phyloP scores from a whole-genome alignment of 2,113 vertebrate species.

The Neotragus pygmaeus region DNA sequence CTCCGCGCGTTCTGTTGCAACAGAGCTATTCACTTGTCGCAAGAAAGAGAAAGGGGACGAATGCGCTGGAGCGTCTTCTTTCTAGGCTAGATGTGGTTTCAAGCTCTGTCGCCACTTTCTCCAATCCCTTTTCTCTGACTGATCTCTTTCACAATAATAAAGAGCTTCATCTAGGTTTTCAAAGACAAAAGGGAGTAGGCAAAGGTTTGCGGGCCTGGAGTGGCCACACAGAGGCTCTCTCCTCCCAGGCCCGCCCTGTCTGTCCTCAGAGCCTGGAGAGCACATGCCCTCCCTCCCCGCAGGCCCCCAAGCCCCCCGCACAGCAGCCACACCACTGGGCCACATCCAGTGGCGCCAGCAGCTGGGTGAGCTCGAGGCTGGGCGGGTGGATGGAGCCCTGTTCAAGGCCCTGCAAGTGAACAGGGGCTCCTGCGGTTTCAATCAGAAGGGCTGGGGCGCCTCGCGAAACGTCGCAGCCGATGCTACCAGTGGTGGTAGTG shows the following conservation, averaged over 20 bases:
- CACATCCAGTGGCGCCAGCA: background rate
- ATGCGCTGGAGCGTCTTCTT: accelerated
- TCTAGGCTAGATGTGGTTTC: background rate
- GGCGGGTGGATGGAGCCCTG: accelerated
- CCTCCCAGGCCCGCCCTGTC: too few species aligned
- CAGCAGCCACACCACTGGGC: background rate
- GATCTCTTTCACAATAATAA: background rate
- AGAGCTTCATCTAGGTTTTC: background rate
- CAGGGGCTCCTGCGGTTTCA: background rate
- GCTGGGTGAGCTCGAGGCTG: background rate
- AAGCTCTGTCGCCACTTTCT: background rate
- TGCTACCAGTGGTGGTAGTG: background rate
- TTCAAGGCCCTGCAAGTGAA: background rate
- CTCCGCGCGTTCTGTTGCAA: accelerated
- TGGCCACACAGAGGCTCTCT: background rate
- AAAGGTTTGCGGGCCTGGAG: background rate
- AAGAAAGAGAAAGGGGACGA: accelerated
- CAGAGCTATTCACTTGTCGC: accelerated
- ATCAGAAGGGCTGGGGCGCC: background rate
- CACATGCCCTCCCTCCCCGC: background rate
- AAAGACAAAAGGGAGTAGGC: background rate
- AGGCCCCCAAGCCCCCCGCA: background rate
- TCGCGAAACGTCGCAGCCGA: accelerated
- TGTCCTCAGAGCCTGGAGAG: background rate
- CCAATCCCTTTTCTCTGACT: too few species aligned